Base-by-base conservation (phyloP, 2,888 invertebrate species). In the Griposia aprilina region DNA sequence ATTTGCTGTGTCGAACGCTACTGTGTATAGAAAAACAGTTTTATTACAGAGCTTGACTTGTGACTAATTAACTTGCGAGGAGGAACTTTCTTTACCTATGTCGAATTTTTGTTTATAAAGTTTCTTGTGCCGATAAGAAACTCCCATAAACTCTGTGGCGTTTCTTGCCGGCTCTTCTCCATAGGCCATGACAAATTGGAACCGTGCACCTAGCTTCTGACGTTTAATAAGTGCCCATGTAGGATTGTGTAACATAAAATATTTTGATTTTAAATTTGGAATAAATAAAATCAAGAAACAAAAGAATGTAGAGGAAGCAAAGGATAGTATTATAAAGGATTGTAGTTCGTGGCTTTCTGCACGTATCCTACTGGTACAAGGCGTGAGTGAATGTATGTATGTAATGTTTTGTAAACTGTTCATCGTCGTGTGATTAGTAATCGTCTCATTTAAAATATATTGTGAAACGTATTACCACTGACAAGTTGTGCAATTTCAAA, bases 1-100 rank as follows among this genome's bases (percentile, higher is more conserved):
- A 81, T 75, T 85, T 68, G 59, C 63, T 48, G 52, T 84, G 23
- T 70, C 70, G 30, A 59, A 69, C 41, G 30, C 84, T 72, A 80
- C 67, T 36, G 72, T 45, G 36, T 30, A 50, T 62, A 55, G 26
- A 26, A 13, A 79, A 69, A 66, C 17, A 2, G 15, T 62, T 80
- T 41, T 67, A 30, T 57, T 52, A 36, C 59, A 26, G 20, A 55
- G 41, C 8, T 48, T 68, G 80, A 57, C 8, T 83, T 52, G 13
- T 52, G 45, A 66, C 36, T 60, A 30, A 48, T 26, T 23, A 17
- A 50, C 36, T 59, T 23, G 11, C 4, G 17, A 17, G 17, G 3
- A 69, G n/a, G 5, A 52, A 48, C 2, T 62, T 63, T 62, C 7
- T 77, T 63, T 62, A 41, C 20, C 20, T 20, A 6, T 20, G 2